These are phyloP conservation scores for Scaptodrosophila latifasciaeformis DNA, from an alignment of 2,888 invertebrate species.

Conservation along the genomic window DNA sequence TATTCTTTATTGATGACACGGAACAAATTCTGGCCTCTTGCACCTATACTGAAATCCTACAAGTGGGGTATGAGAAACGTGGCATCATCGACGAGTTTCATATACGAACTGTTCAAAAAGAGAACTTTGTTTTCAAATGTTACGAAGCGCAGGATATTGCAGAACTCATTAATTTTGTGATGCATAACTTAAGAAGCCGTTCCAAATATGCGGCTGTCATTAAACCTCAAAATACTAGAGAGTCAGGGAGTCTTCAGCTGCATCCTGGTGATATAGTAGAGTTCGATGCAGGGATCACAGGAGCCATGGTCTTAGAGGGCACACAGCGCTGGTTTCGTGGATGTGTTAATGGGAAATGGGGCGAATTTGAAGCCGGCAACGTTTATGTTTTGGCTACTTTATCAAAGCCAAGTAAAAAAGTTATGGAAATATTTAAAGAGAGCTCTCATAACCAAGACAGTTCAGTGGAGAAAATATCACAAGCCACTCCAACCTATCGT, in stretches of 20 bases:
- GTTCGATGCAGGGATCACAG: constrained; percentile 84
- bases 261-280: constrained; percentile 86
- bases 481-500: constrained; percentile 79
- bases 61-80: constrained; percentile 77
- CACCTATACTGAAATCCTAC: constrained; percentile 89
- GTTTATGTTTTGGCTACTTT: constrained; percentile 91
- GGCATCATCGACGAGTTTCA: constrained; percentile 81
- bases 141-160: constrained; percentile 90
- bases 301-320: constrained; percentile 80
- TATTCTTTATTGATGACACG: constrained; percentile 93
- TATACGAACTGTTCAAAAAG: constrained; percentile 88
- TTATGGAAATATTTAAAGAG: constrained; percentile 80
- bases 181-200: constrained; percentile 89
- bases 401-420: constrained; percentile 81
- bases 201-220: constrained; percentile 89
- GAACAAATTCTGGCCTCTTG: constrained; percentile 92
- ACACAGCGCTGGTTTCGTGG: constrained; percentile 82
- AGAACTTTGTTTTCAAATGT: constrained; percentile 93
- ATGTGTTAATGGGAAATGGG: constrained; percentile 81
- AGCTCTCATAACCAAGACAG: constrained; percentile 71
- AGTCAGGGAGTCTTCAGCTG: constrained; percentile 77
- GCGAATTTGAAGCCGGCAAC: constrained; percentile 90
- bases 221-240: constrained; percentile 76
- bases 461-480: constrained; percentile 73
- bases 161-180: constrained; percentile 87